Conservation (phyloP, 2,888 invertebrate species). For the Zygogramma bicolorata region DNA sequence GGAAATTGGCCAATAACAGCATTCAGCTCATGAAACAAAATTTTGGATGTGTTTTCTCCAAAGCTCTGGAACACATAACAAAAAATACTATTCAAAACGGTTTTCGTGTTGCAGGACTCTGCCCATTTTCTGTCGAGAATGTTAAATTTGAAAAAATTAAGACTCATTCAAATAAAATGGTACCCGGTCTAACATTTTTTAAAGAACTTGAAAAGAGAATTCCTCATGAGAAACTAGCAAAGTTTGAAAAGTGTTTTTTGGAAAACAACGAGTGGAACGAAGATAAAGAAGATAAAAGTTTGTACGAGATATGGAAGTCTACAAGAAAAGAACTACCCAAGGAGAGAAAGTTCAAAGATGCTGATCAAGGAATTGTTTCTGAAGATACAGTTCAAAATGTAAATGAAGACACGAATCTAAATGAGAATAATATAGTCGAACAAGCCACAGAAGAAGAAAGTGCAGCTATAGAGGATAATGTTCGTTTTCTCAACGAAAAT, state of each 20-base stretch:
- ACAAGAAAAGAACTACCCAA: background rate
- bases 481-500: background rate
- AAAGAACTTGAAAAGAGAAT: background rate
- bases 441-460: background rate
- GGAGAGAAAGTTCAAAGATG: background rate
- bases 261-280: background rate
- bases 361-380: background rate
- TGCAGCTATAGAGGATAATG: background rate
- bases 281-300: background rate
- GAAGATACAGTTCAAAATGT: background rate
- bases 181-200: background rate
- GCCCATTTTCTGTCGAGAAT: background rate
- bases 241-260: background rate
- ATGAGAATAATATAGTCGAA: background rate
- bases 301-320: background rate
- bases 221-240: background rate
- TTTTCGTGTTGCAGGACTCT: background rate
- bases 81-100: background rate
- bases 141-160: constrained; percentile 8
- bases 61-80: constrained; percentile 11
- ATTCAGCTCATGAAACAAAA: constrained; percentile 10
- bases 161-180: background rate
- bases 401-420: background rate
- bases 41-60: constrained; percentile 18
- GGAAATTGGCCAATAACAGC: constrained; percentile 14